These are phyloP conservation scores for Zaprionus lachaisei DNA, from an alignment of 1,140 invertebrate genomes.

Conservation along the genomic window DNA sequence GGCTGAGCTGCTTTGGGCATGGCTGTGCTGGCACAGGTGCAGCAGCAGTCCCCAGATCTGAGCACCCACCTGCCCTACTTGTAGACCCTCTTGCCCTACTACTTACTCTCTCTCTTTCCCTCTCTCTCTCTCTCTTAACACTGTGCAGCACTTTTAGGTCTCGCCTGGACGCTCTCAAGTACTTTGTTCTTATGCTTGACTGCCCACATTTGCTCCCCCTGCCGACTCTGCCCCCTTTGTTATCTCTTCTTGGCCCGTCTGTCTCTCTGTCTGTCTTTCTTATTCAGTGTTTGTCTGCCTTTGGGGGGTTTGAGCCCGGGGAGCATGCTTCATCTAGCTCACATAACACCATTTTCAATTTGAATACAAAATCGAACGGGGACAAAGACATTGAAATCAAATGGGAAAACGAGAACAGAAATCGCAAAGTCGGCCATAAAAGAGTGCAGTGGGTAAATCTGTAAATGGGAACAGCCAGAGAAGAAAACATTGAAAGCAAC, in stretches of 20 bases:
- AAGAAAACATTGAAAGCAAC: conserved; percentile 26
- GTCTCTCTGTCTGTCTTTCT: conserved; percentile 28
- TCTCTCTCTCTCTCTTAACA: neutral
- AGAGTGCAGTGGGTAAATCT: neutral
- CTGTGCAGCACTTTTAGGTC: conserved; percentile 7
- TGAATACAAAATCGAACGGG: conserved; percentile 68
- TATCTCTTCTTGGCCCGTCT: conserved; percentile 1
- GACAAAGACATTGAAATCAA: conserved; percentile 69
- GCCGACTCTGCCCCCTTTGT: neutral
- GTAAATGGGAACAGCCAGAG: conserved; percentile 14
- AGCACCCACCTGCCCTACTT: neutral
- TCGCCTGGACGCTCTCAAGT: conserved; percentile 41
- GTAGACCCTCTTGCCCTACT: neutral
- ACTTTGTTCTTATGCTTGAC: conserved; percentile 78
- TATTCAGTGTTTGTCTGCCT: conserved; percentile 31
- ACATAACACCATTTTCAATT: conserved; percentile 78
- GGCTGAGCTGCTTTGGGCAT: conserved; percentile 5
- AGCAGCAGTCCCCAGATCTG: neutral
- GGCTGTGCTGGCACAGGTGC: conserved; percentile 17
- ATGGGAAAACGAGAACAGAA: conserved; percentile 23
- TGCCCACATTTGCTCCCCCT: conserved; percentile 53
- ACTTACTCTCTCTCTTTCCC: neutral
- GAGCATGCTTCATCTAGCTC: conserved; percentile 58
- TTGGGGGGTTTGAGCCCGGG: conserved; percentile 11
- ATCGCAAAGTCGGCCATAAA: conserved; percentile 15